Conservation (phyloP, 2,113 vertebrate species). For the Larimichthys crocea region DNA sequence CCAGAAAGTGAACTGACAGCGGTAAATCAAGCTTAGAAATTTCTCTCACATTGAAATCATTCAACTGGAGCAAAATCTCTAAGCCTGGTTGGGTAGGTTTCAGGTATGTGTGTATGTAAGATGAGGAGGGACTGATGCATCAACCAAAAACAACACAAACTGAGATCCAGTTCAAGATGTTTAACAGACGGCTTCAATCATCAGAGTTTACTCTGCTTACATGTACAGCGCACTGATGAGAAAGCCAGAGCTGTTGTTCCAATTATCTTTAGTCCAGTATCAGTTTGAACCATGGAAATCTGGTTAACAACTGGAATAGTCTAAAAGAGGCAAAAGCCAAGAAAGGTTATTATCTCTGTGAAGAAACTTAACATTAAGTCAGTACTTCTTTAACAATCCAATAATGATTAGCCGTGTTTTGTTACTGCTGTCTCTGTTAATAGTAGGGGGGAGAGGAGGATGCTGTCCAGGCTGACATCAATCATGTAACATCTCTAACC, state of each 20-base stretch:
- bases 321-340: too few relatives aligned
- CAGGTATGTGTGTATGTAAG: not conserved
- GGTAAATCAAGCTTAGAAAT: conserved; percentile 24
- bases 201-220: not conserved
- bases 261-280: not conserved
- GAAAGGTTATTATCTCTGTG: too few relatives aligned
- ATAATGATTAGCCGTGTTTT: too few relatives aligned
- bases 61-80: conserved; percentile 4
- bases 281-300: not conserved
- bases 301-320: too few relatives aligned
- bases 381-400: not conserved
- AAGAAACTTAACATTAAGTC: not conserved
- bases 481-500: too few relatives aligned
- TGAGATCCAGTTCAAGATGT: not conserved
- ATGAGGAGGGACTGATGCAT: not conserved
- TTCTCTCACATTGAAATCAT: conserved; percentile 1
- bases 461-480: too few relatives aligned
- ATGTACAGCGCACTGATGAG: not conserved
- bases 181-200: not conserved
- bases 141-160: not conserved
- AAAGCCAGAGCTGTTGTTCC: not conserved
- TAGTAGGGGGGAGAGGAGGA: too few relatives aligned
- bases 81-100: not conserved
- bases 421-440: too few relatives aligned
- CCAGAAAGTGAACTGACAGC: not conserved